Base-by-base conservation (phyloP, 2,888 invertebrate species). In the Eupithecia exiguata region DNA sequence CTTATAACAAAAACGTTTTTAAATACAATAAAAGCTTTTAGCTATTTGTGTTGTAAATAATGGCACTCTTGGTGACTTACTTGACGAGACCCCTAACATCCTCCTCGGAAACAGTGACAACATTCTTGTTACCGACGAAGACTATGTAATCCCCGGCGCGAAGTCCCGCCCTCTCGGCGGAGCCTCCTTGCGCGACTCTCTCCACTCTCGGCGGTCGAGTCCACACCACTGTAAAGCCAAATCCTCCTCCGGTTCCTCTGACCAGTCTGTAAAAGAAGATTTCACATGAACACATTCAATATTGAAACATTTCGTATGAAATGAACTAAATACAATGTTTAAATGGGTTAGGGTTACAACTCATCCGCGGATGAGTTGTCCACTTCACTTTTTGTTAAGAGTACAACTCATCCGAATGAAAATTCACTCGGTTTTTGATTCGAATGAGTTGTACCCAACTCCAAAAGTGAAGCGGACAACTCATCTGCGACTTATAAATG, bases 211-310 rank as follows among this genome's bases (percentile, higher is more conserved):
- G 98, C 0, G 98, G 98, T 84, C 97, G 96, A 9, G 98, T 98
- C 98, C 98, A 98, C 1, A 98, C 97, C 70, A 98, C 96, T 7
- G 97, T 97, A 91, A 98, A 98, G 21, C 98, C 98, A 82, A 97
- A 97, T 36, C 97, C 97, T n/a, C 95, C 95, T 38, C 92, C 94
- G 12, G 93, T 89, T 1, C 95, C 95, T 4, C 96, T 89, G 70
- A 91, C 83, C 30, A 94, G 82, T 81, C 94, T 94, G 85, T 53
- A 18, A 70, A 74, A 63, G 18, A 9, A 49, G 16, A 30, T 63
- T 63, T 35, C 0, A 38, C 21, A n/a, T 65, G 10, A 65, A 18
- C 9, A 62, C 16, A 16, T 14, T 40, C 40, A 14, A 14, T 40
- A 40, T 5, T 40, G 14, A 40, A 14, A 35, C 35, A 16, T 62